Evolutionary conservation across 2,113 vertebrate genomes (phyloP).

Genomic region (Nyctereutes procyonoides): DNA sequence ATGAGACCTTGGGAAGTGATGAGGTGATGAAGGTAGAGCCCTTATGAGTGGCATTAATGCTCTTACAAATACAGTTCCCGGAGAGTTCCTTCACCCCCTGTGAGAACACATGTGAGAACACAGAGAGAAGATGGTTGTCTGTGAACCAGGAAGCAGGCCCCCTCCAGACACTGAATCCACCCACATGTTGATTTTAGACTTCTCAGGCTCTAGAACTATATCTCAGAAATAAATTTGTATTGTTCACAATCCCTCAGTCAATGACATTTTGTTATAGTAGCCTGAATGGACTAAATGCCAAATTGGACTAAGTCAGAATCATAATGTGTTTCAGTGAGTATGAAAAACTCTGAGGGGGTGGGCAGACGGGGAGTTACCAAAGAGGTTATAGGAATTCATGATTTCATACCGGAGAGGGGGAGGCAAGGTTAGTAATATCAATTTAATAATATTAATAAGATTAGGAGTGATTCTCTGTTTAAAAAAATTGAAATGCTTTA

Average conservation of each 20-base stretch:
- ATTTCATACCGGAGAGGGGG: neutral
- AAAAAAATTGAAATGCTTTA: conserved; percentile 43
- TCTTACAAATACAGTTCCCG: neutral
- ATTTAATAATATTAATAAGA: conserved; percentile 18
- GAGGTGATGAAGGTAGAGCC: neutral
- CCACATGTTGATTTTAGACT: neutral
- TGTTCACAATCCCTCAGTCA: neutral
- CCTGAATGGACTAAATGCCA: neutral
- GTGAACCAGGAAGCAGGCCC: neutral
- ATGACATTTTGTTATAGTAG: neutral
- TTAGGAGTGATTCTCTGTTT: neutral
- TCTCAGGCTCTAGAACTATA: neutral
- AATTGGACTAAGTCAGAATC: neutral
- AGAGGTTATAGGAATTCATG: neutral
- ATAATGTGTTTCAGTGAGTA: neutral
- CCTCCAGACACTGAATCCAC: neutral
- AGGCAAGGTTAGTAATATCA: neutral
- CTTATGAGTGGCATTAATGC: neutral
- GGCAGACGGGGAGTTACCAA: neutral
- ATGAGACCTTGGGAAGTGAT: neutral
- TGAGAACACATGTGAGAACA: neutral
- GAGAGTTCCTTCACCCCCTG: too few species aligned
- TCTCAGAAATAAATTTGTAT: neutral
- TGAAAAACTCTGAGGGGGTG: neutral
- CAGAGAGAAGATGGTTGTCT: neutral